These are phyloP conservation scores for Drosophila nr. fundita DNA, from an alignment of 2,888 invertebrate species.

Conservation along the genomic window DNA sequence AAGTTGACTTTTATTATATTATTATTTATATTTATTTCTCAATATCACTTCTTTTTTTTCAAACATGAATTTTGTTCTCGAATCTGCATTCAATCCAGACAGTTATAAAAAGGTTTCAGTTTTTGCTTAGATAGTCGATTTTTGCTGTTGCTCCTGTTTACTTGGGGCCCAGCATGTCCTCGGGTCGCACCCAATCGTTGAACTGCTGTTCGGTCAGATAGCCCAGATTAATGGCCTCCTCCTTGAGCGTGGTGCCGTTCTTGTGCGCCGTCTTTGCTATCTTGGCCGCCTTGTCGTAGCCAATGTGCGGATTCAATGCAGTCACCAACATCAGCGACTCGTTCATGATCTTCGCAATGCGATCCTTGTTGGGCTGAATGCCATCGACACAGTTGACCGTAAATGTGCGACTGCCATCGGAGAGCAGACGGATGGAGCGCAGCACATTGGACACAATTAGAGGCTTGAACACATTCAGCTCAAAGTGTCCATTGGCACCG, in stretches of 20 bases:
- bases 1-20: background rate
- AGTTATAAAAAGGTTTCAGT: constrained; percentile 17
- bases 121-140: constrained; percentile 8
- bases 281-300: constrained; percentile 98
- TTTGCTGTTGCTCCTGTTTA: constrained; percentile 82
- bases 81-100: constrained; percentile 10
- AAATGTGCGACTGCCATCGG: constrained; percentile 93
- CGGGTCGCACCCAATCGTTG: constrained; percentile 95
- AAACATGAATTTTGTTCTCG: constrained; percentile 21
- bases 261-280: constrained; percentile 99
- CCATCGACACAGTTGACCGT: constrained; percentile 94
- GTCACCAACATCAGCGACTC: constrained; percentile 99
- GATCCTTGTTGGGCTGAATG: constrained; percentile 90
- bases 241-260: constrained; percentile 94
- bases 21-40: too few species aligned
- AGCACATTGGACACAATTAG: constrained; percentile 97
- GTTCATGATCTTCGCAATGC: constrained; percentile 93
- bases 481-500: constrained; percentile 98
- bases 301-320: constrained; percentile 98
- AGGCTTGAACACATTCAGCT: constrained; percentile 99
- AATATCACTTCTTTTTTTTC: background rate
- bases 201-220: constrained; percentile 94
- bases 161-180: constrained; percentile 95
- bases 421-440: constrained; percentile 93
- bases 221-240: constrained; percentile 93